Evolutionary conservation across 1,140 invertebrate species (phyloP), one percentile per base, ranked within the genome.

Genomic region (Cyclina sinensis): DNA sequence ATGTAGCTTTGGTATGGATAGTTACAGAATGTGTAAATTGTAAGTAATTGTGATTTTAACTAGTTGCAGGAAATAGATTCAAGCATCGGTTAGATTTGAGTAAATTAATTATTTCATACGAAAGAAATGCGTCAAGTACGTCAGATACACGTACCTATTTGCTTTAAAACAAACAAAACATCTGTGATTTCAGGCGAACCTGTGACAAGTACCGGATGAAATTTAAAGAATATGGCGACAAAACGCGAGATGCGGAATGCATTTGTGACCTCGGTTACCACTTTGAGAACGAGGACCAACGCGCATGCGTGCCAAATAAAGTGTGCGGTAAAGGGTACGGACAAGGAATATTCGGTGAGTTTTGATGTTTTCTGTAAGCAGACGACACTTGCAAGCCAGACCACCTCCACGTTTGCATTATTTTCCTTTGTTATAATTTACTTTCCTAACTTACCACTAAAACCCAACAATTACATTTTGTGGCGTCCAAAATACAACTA

Each of bases 211-310:
- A 84, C 3, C 48, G 89, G 30, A 93, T 93, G 92, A 70, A 89
- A 21, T 94, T 90, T 74, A 88, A 76, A 32, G 84, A 91, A 54
- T 80, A 81, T 48, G 93, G 93, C 18, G 89, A 86, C 81, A 93
- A 90, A n/a, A 88, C 89, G 0, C 76, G 59, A 5, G 90, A 94
- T 81, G 90, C 93, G 7, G 86, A 89, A 9, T 94, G 93, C 73
- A 59, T 86, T 9, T 94, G 93, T 83, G 51, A 86, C 4, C 82
- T 84, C 0, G 92, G 92, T 30, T 92, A 91, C 86, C 92, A 94
- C 80, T 93, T 94, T 82, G 91, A 91, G 57, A 92, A 92, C 62
- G 91, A 90, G 79, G 93, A 94, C 81, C 92, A 94, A 85, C 85
- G 93, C 37, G 91, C 92, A 59, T 94, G 93, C 68, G 89, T 94